Conservation (phyloP, 2,888 invertebrate species). For the Thumatha senex region DNA sequence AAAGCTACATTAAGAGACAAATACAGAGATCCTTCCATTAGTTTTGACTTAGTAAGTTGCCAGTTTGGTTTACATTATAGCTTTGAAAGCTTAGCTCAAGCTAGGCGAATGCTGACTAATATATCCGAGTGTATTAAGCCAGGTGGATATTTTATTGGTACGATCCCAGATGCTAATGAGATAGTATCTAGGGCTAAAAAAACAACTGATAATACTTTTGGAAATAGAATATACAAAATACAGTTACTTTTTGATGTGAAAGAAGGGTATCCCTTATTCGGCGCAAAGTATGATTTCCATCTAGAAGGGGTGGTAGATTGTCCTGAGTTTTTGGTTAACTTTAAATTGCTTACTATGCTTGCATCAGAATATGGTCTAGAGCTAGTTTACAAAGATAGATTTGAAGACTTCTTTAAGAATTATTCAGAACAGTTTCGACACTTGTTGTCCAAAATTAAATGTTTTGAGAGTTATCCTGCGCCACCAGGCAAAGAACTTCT, state of each 20-base stretch:
- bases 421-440: slow-evolving; percentile 70
- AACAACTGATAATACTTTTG: slow-evolving; percentile 85
- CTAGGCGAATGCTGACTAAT: slow-evolving; percentile 96
- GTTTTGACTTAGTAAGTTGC: slow-evolving; percentile 96
- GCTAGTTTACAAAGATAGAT: slow-evolving; percentile 87
- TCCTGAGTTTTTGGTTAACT: slow-evolving; percentile 98
- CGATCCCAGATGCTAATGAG: slow-evolving; percentile 96
- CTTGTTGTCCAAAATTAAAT: slow-evolving; percentile 90
- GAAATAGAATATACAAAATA: slow-evolving; percentile 91
- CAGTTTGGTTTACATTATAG: slow-evolving; percentile 99
- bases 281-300: slow-evolving; percentile 97
- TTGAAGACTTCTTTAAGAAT: slow-evolving; percentile 90
- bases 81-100: slow-evolving; percentile 94
- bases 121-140: slow-evolving; percentile 94
- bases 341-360: slow-evolving; percentile 91
- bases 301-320: slow-evolving; percentile 98
- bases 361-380: slow-evolving; percentile 89
- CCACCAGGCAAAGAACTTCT: slow-evolving; percentile 78
- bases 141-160: slow-evolving; percentile 98
- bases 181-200: slow-evolving; percentile 90
- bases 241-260: slow-evolving; percentile 87
- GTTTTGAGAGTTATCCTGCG: slow-evolving; percentile 92
- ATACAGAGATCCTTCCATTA: slow-evolving; percentile 89
- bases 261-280: slow-evolving; percentile 92
- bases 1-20: slow-evolving; percentile 90